Percentiles rank a stretch among this genome's conserved stretches.
These are phyloP conservation scores for Drosophila teissieri DNA, from an alignment of 1,140 invertebrate species.

Conservation along the genomic window DNA sequence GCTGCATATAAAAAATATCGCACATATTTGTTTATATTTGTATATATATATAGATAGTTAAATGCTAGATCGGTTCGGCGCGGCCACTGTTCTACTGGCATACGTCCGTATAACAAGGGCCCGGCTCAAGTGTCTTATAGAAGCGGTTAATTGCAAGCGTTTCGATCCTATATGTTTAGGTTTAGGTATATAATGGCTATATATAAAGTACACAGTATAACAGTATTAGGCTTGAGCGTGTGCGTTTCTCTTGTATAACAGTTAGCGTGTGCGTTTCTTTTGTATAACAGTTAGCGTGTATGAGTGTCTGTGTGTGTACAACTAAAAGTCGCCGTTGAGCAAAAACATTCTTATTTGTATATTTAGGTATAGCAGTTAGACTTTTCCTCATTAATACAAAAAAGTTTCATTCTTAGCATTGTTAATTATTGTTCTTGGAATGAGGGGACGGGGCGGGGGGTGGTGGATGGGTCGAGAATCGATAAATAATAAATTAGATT, in stretches of 20 bases:
- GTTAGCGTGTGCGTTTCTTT: slow-evolving; percentile 47
- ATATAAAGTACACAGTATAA: slow-evolving; percentile 63
- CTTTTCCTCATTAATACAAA: slow-evolving; percentile 39
- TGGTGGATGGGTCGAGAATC: slow-evolving; percentile 7
- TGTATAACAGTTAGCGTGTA: slow-evolving; percentile 66
- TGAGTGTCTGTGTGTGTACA: slow-evolving; percentile 33
- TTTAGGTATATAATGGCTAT: slow-evolving; percentile 29
- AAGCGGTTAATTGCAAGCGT: slow-evolving; percentile 39
- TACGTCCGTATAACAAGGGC: slow-evolving; percentile 5
- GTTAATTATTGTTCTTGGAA: slow-evolving; percentile 31
- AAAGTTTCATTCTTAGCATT: slow-evolving; percentile 3
- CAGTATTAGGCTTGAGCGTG: slow-evolving; percentile 57
- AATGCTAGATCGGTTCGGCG: slow-evolving; percentile 32
- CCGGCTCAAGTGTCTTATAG: slow-evolving; percentile 10
- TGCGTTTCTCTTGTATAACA: slow-evolving; percentile 58
- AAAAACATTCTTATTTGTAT: slow-evolving; percentile 28
- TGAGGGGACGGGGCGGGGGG: not conserved
- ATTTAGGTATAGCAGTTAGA: slow-evolving; percentile 37
- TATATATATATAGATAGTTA: slow-evolving; percentile 15
- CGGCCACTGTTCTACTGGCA: slow-evolving; percentile 14
- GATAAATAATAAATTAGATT: slow-evolving; percentile 74
- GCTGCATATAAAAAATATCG: slow-evolving; percentile 73
- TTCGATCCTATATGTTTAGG: slow-evolving; percentile 21
- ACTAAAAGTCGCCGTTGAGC: slow-evolving; percentile 40
- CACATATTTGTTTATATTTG: slow-evolving; percentile 19